These are phyloP conservation scores for Cryptoblepharus egeriae DNA, from an alignment of 2,797 vertebrate genomes.

Conservation along the genomic window DNA sequence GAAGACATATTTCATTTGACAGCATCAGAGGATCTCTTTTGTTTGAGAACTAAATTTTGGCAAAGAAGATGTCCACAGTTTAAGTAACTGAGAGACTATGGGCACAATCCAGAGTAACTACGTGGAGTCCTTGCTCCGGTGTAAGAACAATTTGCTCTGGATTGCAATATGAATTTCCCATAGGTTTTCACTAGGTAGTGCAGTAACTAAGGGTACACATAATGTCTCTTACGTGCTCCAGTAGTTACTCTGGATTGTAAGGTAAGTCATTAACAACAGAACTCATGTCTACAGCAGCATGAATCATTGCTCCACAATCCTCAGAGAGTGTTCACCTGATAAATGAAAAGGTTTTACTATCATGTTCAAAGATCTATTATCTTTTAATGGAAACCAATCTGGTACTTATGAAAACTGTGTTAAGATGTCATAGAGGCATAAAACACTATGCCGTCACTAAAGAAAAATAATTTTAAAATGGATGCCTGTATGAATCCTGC, in stretches of 20 bases:
- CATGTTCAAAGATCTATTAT: conserved; percentile 48
- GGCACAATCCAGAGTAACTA: too few species aligned
- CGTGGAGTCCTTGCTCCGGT: too few species aligned
- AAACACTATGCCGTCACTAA: conserved; percentile 21
- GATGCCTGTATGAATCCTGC: neutral
- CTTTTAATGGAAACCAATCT: conserved; percentile 45
- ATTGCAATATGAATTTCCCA: too few species aligned
- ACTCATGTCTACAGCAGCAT: neutral
- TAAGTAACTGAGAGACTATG: conserved; percentile 24
- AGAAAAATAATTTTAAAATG: conserved; percentile 9
- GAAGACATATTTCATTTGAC: conserved; percentile 14
- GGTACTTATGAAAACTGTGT: conserved; percentile 31
- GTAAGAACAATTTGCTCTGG: too few species aligned
- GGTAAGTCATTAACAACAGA: conserved; percentile 26
- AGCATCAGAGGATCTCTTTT: neutral
- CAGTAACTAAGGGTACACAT: too few species aligned
- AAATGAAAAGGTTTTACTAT: neutral
- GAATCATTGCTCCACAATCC: conserved; percentile 2
- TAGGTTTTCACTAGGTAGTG: too few species aligned
- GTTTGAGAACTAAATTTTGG: too few species aligned
- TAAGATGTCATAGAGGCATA: conserved; percentile 24
- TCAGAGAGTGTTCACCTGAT: conserved; percentile 34
- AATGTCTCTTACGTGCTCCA: too few species aligned
- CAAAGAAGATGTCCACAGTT: neutral
- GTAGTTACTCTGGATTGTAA: too few species aligned